Conservation (phyloP, 2,888 invertebrate genomes). For the Aplocera efformata region DNA sequence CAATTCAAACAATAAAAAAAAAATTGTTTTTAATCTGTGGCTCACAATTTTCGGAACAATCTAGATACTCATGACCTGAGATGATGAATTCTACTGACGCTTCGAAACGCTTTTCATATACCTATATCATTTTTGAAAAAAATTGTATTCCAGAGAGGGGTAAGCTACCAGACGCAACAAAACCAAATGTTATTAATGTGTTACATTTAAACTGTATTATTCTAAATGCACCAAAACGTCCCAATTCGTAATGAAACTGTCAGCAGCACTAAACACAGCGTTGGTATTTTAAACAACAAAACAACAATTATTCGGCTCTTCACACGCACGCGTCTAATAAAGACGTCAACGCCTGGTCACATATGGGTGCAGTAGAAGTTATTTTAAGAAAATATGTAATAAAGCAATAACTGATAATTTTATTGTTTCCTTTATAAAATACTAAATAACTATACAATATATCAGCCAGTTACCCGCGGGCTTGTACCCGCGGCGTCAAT, state of each 20-base stretch:
- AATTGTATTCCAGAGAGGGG: too few species aligned
- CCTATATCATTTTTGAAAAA: too few species aligned
- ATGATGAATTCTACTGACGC: slow-evolving; percentile 4
- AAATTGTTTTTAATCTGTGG: too few species aligned
- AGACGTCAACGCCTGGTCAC: slow-evolving; percentile 64
- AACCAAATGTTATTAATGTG: too few species aligned
- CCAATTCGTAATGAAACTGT: slow-evolving; percentile 61
- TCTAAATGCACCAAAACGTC: slow-evolving; percentile 28
- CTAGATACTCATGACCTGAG: neutral
- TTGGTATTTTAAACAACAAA: slow-evolving; percentile 67
- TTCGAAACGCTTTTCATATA: too few species aligned
- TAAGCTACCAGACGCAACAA: neutral
- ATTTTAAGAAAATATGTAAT: slow-evolving; percentile 41
- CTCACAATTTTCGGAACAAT: too few species aligned
- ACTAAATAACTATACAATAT: too few species aligned
- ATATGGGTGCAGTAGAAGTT: slow-evolving; percentile 51
- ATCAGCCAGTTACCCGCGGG: too few species aligned
- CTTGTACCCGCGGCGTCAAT: too few species aligned
- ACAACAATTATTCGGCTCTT: slow-evolving; percentile 67
- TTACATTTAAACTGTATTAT: slow-evolving; percentile 12
- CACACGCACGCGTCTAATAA: slow-evolving; percentile 63
- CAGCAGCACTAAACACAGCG: slow-evolving; percentile 64
- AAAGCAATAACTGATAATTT: slow-evolving; percentile 14
- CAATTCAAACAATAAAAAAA: too few species aligned
- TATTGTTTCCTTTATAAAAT: too few species aligned